Conservation (phyloP, 2,113 vertebrate genomes). For the Montifringilla adamsi region DNA sequence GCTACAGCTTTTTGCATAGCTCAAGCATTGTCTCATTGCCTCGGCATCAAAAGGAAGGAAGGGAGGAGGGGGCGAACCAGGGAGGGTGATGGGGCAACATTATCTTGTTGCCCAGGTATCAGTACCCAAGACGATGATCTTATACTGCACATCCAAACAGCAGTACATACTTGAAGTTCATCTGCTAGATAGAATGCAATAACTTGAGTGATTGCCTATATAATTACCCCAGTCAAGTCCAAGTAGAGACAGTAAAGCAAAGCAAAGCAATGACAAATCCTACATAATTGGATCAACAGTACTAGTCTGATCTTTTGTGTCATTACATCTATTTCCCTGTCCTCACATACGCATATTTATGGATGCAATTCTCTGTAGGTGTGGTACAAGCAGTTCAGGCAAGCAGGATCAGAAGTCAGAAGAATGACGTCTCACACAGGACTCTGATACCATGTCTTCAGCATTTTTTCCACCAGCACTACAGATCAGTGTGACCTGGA, state of each 20-base stretch:
- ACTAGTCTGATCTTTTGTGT: neutral
- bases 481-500: neutral
- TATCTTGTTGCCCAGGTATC: neutral
- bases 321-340: neutral
- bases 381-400: neutral
- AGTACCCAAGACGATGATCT: neutral
- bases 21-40: neutral
- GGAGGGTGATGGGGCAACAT: neutral
- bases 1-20: neutral
- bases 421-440: accelerated
- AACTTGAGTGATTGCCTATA: neutral
- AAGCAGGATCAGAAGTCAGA: neutral
- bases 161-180: neutral
- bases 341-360: neutral
- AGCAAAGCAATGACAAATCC: neutral
- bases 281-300: neutral
- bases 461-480: neutral
- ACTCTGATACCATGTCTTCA: neutral
- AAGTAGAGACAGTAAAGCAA: neutral
- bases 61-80: neutral
- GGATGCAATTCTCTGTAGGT: neutral
- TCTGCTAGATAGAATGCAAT: neutral
- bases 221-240: neutral
- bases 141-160: neutral
- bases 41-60: neutral